Evolutionary conservation across 2,113 vertebrate genomes (phyloP).

Genomic region (Muntiacus reevesi): DNA sequence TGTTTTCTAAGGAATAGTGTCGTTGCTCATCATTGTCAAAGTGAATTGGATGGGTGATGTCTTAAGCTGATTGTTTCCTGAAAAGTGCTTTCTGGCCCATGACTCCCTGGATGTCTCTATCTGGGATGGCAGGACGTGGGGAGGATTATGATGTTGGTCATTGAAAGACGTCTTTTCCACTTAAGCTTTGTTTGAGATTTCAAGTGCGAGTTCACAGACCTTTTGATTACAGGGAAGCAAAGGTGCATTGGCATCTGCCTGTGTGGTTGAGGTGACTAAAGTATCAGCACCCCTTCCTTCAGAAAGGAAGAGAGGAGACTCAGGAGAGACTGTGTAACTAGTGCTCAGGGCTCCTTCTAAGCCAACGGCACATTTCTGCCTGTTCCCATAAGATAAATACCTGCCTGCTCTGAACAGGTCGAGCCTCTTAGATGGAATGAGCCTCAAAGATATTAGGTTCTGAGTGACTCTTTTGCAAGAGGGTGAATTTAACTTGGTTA

Average conservation of each 20-base stretch:
- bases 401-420: background rate
- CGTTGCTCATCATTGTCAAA: background rate
- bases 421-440: background rate
- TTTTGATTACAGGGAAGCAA: background rate
- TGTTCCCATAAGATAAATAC: background rate
- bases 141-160: constrained; percentile 6
- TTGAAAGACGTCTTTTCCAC: background rate
- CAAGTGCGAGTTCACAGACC: background rate
- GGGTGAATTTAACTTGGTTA: background rate
- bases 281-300: background rate
- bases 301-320: background rate
- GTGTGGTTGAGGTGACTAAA: background rate
- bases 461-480: background rate
- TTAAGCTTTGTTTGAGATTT: background rate
- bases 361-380: background rate
- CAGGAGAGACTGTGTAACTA: background rate
- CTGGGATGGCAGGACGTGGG: background rate
- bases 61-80: constrained; percentile 24
- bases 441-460: background rate
- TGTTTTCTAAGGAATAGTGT: background rate
- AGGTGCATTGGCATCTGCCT: background rate
- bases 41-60: background rate
- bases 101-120: background rate
- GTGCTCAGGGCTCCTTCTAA: background rate
- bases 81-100: background rate